Evolutionary conservation across 2,797 vertebrate species (phyloP).

Genomic region (Eptatretus atami): DNA sequence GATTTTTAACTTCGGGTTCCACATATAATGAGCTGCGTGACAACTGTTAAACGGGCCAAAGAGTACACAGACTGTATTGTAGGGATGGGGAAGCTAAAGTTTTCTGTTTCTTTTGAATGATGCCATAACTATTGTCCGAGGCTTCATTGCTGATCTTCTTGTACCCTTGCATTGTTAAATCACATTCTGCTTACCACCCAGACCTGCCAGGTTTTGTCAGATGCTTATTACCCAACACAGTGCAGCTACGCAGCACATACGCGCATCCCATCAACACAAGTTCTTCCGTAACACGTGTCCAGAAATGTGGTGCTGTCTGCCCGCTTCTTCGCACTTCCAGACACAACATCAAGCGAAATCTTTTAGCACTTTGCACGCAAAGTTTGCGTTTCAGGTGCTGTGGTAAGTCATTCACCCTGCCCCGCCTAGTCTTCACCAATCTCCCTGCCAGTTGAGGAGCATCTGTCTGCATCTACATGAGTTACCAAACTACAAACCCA

Average conservation of each 20-base stretch:
- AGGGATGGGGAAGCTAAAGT: too few relatives aligned
- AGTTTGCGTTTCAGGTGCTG: constrained; percentile 88
- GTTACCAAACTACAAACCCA: too few relatives aligned
- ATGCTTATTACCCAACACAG: constrained; percentile 92
- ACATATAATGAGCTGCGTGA: too few relatives aligned
- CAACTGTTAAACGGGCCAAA: too few relatives aligned
- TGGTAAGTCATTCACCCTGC: constrained; percentile 11
- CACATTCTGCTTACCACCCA: constrained; percentile 19
- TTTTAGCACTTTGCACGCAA: constrained; percentile 83
- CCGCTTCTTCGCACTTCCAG: constrained; percentile 84
- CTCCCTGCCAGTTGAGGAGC: too few relatives aligned
- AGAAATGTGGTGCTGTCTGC: constrained; percentile 81
- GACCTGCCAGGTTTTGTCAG: constrained; percentile 81
- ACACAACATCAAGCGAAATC: constrained; percentile 83
- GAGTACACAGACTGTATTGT: too few relatives aligned
- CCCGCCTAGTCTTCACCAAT: too few relatives aligned
- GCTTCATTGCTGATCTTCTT: too few relatives aligned
- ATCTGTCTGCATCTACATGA: too few relatives aligned
- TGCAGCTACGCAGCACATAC: constrained; percentile 85
- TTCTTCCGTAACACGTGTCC: constrained; percentile 93
- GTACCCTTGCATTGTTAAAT: too few relatives aligned
- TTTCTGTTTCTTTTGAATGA: not conserved
- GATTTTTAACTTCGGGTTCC: too few relatives aligned
- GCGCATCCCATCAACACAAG: constrained; percentile 93
- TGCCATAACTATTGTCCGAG: not conserved